phyloP scores from a whole-genome alignment of 2,888 invertebrate genomes.

The Sarcophaga subvicina region DNA sequence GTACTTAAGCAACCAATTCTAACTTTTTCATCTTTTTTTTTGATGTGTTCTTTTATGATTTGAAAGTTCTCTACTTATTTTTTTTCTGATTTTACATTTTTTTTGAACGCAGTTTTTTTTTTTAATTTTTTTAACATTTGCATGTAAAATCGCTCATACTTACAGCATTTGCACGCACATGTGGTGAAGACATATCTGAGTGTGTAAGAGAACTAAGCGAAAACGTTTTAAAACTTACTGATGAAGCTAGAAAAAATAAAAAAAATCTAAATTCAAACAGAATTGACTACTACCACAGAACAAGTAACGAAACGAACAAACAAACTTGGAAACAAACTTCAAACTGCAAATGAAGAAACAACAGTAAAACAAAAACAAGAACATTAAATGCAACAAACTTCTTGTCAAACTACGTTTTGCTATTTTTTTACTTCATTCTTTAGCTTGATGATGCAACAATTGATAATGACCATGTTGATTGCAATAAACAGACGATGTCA shows the following conservation, averaged over 20 bases:
- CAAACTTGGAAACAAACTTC: slow-evolving; percentile 33
- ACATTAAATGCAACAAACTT: slow-evolving; percentile 47
- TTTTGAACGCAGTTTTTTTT: too few relatives aligned
- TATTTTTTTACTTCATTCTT: too few relatives aligned
- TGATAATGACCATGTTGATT: slow-evolving; percentile 42
- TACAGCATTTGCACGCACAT: slow-evolving; percentile 25
- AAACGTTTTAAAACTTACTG: background rate
- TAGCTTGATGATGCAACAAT: slow-evolving; percentile 58
- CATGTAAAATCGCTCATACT: background rate
- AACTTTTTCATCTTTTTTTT: too few relatives aligned
- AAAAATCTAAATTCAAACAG: slow-evolving; percentile 34
- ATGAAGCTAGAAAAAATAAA: background rate
- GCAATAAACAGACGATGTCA: slow-evolving; percentile 12
- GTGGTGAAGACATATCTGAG: slow-evolving; percentile 40
- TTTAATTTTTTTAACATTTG: background rate
- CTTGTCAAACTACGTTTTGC: slow-evolving; percentile 28
- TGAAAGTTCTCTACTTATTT: too few relatives aligned
- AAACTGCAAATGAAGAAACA: background rate
- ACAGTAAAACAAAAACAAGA: slow-evolving; percentile 25
- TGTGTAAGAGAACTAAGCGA: slow-evolving; percentile 14
- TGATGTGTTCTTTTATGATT: too few relatives aligned
- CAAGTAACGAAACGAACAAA: slow-evolving; percentile 40
- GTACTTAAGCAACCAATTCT: too few relatives aligned
- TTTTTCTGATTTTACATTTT: too few relatives aligned
- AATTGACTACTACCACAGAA: slow-evolving; percentile 48